Conservation (phyloP, 2,888 invertebrate species). For the Unio pictorum region DNA sequence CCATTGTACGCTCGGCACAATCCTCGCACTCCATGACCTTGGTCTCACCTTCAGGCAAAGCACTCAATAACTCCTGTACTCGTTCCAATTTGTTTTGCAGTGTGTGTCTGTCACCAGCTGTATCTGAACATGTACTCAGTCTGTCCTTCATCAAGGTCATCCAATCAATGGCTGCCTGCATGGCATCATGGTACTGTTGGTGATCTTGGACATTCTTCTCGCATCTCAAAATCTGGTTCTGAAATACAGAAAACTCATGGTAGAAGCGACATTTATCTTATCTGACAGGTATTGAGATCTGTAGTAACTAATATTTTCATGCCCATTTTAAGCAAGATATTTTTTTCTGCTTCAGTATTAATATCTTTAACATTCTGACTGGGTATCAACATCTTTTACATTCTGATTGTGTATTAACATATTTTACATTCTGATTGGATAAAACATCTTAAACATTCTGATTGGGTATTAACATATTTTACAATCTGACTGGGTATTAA, state of each 20-base stretch:
- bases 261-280: no score
- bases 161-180: slow-evolving; percentile 89
- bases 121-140: slow-evolving; percentile 85
- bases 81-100: slow-evolving; percentile 74
- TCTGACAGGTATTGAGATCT: no score
- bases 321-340: no score
- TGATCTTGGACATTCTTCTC: slow-evolving; percentile 90
- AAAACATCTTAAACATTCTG: no score
- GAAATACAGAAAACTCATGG: slow-evolving; percentile 8
- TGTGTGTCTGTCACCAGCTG: slow-evolving; percentile 80
- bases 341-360: no score
- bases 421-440: no score
- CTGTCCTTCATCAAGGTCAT: slow-evolving; percentile 85
- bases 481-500: no score
- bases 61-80: slow-evolving; percentile 76
- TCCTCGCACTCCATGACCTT: slow-evolving; percentile 81
- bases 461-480: no score
- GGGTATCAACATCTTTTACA: no score
- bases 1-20: slow-evolving; percentile 73
- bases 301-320: no score
- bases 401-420: no score
- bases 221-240: slow-evolving; percentile 53
- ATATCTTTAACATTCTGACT: no score
- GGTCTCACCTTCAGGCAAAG: slow-evolving; percentile 70
- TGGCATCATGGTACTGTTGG: slow-evolving; percentile 87